These are phyloP conservation scores for Eupithecia dodoneata DNA, from an alignment of 2,888 invertebrate species.

Conservation along the genomic window DNA sequence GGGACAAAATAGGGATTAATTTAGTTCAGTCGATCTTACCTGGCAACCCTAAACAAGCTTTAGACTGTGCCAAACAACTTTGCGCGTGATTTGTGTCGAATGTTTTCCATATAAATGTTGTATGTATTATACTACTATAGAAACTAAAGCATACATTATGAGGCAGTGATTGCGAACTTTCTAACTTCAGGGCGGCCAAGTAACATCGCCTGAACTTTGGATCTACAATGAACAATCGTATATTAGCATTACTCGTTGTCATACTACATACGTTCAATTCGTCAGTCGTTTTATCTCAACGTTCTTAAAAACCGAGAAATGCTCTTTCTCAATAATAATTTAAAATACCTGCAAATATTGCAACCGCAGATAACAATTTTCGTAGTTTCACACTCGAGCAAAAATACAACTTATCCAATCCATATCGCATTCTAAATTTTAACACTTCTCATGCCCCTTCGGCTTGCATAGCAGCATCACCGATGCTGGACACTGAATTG, in stretches of 20 bases:
- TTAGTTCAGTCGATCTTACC: not conserved
- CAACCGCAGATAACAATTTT: not conserved
- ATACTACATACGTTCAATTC: not conserved
- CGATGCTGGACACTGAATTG: too few relatives aligned
- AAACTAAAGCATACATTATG: not conserved
- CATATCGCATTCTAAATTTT: not conserved
- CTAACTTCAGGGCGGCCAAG: not conserved
- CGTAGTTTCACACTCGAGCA: not conserved
- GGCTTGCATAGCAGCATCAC: too few relatives aligned
- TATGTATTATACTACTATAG: not conserved
- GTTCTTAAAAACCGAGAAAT: not conserved
- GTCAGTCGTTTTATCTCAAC: not conserved
- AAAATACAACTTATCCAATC: not conserved
- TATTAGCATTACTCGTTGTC: not conserved
- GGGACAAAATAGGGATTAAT: slow-evolving; percentile 24
- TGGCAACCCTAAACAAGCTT: slow-evolving; percentile 3
- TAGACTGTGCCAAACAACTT: not conserved
- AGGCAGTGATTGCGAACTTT: not conserved
- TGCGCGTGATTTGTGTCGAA: slow-evolving; percentile 5
- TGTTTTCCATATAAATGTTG: not conserved
- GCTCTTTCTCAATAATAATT: not conserved
- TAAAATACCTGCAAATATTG: not conserved
- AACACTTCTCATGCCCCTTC: too few relatives aligned
- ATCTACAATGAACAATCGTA: not conserved
- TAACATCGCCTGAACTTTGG: not conserved